Percentiles rank a stretch among this genome's conserved stretches.
phyloP scores from a whole-genome alignment of 2,888 invertebrate genomes.

The Sussaba pulchella region DNA sequence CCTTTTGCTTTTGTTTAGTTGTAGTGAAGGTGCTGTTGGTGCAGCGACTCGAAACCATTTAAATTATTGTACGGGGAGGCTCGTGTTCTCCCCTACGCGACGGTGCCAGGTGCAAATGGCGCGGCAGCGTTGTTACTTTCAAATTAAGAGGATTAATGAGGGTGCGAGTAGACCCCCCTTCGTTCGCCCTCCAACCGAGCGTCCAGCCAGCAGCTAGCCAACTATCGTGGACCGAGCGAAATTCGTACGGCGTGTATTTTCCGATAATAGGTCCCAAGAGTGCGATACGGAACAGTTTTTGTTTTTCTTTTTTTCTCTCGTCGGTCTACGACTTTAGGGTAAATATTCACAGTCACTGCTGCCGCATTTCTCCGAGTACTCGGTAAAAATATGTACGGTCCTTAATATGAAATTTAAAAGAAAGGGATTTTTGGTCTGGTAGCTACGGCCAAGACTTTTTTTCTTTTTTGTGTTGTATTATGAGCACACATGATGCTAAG shows the following conservation, averaged over 20 bases:
- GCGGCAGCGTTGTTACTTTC: slow-evolving; percentile 78
- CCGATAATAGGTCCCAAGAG: slow-evolving; percentile 75
- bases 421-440: neutral
- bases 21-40: slow-evolving; percentile 6
- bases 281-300: slow-evolving; percentile 68
- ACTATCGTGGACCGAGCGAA: slow-evolving; percentile 38
- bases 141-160: slow-evolving; percentile 81
- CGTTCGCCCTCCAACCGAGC: slow-evolving; percentile 16
- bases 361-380: neutral
- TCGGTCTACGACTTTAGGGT: slow-evolving; percentile 57
- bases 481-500: too few species aligned
- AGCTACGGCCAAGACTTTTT: neutral
- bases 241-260: slow-evolving; percentile 70
- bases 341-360: slow-evolving; percentile 50
- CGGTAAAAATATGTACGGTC: neutral
- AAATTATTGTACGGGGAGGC: slow-evolving; percentile 51
- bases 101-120: slow-evolving; percentile 77
- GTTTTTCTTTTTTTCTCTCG: slow-evolving; percentile 28
- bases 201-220: slow-evolving; percentile 20
- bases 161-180: slow-evolving; percentile 58
- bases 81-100: slow-evolving; percentile 51
- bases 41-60: slow-evolving; percentile 41
- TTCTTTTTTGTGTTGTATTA: neutral
- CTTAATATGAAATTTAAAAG: neutral
- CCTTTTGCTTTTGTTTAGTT: slow-evolving; percentile 16